Conservation (phyloP, 1,140 invertebrate species). For the Drosophila orosa region DNA sequence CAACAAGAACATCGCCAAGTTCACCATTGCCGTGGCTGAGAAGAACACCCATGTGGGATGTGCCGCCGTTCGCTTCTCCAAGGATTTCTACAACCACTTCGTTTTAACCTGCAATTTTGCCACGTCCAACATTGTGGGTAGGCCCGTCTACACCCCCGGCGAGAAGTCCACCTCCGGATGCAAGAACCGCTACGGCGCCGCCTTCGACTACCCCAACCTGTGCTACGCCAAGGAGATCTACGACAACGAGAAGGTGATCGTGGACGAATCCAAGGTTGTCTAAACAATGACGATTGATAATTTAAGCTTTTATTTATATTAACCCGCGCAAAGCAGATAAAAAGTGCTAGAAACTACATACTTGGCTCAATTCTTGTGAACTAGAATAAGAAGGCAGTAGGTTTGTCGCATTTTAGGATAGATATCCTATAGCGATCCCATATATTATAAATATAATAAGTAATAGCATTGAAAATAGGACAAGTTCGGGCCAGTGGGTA, state of each 20-base stretch:
- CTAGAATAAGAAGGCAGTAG: not conserved
- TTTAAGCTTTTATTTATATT: not conserved
- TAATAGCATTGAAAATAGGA: not conserved
- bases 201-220: slow-evolving; percentile 1
- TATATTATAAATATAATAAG: not conserved
- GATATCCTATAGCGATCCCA: no score
- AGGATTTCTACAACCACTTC: no score
- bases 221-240: slow-evolving; percentile 46
- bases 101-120: no score
- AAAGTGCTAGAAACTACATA: slow-evolving; percentile 15
- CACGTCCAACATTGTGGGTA: no score
- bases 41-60: no score
- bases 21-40: no score
- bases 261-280: slow-evolving; percentile 29
- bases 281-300: slow-evolving; percentile 5
- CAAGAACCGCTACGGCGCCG: slow-evolving; percentile 3
- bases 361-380: not conserved
- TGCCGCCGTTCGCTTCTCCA: no score
- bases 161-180: slow-evolving; percentile 4
- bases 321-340: slow-evolving; percentile 5
- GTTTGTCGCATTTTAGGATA: not conserved
- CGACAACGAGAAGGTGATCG: slow-evolving; percentile 59
- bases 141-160: no score
- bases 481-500: not conserved
- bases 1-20: no score